phyloP scores from a whole-genome alignment of 1,140 invertebrate species.

The Habropoda laboriosa region DNA sequence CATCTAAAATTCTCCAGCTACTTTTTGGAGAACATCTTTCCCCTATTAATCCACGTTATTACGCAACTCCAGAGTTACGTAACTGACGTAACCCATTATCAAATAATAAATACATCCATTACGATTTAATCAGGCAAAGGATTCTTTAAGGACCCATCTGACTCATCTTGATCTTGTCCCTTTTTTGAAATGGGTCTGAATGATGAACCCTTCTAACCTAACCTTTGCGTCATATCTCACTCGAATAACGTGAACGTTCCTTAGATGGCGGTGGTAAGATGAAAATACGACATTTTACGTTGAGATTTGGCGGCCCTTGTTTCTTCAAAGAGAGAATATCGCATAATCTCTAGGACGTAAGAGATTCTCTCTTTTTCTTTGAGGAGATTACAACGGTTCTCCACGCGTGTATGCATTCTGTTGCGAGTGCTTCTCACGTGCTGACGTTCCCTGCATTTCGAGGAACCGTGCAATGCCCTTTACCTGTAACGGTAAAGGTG shows the following conservation, averaged over 20 bases:
- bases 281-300: background rate
- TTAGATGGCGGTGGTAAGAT: background rate
- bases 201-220: too few species aligned
- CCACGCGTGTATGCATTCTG: conserved; percentile 23
- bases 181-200: too few species aligned
- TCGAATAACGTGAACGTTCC: too few species aligned
- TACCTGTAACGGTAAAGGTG: conserved; percentile 52
- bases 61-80: background rate
- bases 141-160: background rate
- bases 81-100: conserved; percentile 5
- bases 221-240: too few species aligned
- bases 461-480: conserved; percentile 61
- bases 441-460: conserved; percentile 40
- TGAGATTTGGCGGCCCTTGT: background rate
- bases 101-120: background rate
- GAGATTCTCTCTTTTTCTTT: too few species aligned
- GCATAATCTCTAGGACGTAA: background rate
- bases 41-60: background rate
- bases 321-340: background rate
- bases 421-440: conserved; percentile 20
- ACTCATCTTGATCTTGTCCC: background rate
- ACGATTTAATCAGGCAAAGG: background rate
- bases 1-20: background rate
- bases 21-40: background rate
- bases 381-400: conserved; percentile 34